These are phyloP conservation scores for Bembecia ichneumoniformis DNA, from an alignment of 2,888 invertebrate species.

Conservation along the genomic window DNA sequence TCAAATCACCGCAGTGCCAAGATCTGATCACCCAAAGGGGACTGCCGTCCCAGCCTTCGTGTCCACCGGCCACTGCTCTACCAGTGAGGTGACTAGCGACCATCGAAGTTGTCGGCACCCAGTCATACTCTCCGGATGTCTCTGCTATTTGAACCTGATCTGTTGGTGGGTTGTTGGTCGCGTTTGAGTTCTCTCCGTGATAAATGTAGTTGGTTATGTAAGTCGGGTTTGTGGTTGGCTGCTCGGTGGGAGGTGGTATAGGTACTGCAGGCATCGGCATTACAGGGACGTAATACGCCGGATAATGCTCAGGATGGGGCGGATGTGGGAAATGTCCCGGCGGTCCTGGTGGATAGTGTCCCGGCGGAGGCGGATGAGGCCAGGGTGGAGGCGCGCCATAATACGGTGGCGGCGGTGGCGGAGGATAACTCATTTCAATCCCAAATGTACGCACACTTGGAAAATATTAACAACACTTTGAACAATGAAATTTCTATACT, in stretches of 20 bases:
- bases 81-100: slow-evolving; percentile 43
- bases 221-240: slow-evolving; percentile 25
- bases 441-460: too few species aligned
- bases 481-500: too few species aligned
- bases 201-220: slow-evolving; percentile 63
- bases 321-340: slow-evolving; percentile 23
- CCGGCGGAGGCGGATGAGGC: slow-evolving; percentile 11
- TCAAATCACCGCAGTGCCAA: slow-evolving; percentile 56
- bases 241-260: slow-evolving; percentile 12
- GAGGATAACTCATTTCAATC: not conserved
- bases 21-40: slow-evolving; percentile 62
- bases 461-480: too few species aligned
- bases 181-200: slow-evolving; percentile 38
- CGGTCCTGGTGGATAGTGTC: slow-evolving; percentile 16
- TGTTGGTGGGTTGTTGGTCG: slow-evolving; percentile 5
- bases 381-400: slow-evolving; percentile 14
- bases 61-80: slow-evolving; percentile 56
- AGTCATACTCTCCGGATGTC: slow-evolving; percentile 50
- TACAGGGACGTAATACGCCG: slow-evolving; percentile 44
- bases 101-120: slow-evolving; percentile 52
- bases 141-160: slow-evolving; percentile 44
- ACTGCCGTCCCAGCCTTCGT: slow-evolving; percentile 65
- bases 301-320: slow-evolving; percentile 7
- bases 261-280: slow-evolving; percentile 44
- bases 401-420: slow-evolving; percentile 2